phyloP scores from a whole-genome alignment of 1,140 invertebrate genomes.

The Bathynomus jamesi region DNA sequence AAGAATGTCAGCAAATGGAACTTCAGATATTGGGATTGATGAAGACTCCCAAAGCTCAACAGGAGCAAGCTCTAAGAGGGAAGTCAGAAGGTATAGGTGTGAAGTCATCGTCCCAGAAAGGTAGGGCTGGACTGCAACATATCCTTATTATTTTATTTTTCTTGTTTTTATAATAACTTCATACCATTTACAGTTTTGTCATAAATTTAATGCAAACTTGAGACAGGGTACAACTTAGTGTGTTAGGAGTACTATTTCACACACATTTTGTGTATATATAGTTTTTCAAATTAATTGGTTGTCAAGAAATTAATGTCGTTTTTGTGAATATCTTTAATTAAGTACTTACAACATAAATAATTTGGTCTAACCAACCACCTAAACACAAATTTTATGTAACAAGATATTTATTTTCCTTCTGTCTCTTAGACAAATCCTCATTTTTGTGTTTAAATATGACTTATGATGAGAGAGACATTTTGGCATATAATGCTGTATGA shows the following conservation, averaged over 20 bases:
- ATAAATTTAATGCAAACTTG: background rate
- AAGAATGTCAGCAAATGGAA: background rate
- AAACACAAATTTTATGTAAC: too few relatives aligned
- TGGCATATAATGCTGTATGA: too few relatives aligned
- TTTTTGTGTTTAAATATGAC: too few relatives aligned
- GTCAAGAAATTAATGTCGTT: too few relatives aligned
- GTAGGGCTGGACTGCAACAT: slow-evolving; percentile 1
- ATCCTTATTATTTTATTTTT: background rate
- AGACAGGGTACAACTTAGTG: background rate
- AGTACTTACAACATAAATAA: too few relatives aligned
- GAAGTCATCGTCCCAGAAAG: slow-evolving; percentile 36
- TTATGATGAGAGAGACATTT: too few relatives aligned
- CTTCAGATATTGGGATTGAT: slow-evolving; percentile 12
- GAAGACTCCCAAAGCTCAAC: slow-evolving; percentile 30
- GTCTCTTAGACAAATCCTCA: too few relatives aligned
- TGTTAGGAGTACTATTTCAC: background rate
- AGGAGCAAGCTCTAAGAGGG: slow-evolving; percentile 20
- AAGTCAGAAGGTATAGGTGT: slow-evolving; percentile 26
- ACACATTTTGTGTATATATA: background rate
- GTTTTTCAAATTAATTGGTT: background rate
- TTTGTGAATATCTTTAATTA: too few relatives aligned
- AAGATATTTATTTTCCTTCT: too few relatives aligned
- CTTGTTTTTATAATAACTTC: background rate
- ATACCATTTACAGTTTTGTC: background rate
- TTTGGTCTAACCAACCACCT: too few relatives aligned